Evolutionary conservation across 2,888 invertebrate species (phyloP), one percentile per base, ranked within the genome.

Genomic region (Brenthis hecate): DNA sequence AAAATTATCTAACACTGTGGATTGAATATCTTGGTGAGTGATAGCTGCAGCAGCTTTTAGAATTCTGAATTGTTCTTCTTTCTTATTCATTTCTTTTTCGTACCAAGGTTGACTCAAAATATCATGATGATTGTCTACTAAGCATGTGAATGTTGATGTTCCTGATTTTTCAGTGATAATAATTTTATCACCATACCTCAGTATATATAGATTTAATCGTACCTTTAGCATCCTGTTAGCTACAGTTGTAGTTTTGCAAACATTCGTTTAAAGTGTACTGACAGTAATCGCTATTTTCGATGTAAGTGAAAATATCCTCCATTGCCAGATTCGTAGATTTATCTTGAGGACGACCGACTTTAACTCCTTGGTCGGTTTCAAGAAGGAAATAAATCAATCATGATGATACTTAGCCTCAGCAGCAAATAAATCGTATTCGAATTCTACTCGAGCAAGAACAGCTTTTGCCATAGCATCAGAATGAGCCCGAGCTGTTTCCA

Each of bases 341-440:
- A 68, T 74, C 75, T 81, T 80, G 48, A 75, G 80, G 81, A 5
- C 32, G 32, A 32, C 32, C 32, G 32, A 32, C 32, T 32, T 32
- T 32, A 32, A 4, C 32, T 80, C 80, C 75, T 77, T 81, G 60
- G 65, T 60, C 54, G 79, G 80, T 80, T 70, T 81, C 65, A 81
- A 61, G 66, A 83, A 83, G 23, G 66, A 69, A 75, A 13, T 69
- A 71, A 76, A 80, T 66, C 81, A 84, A 75, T 78, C 72, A 13
- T 65, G 32, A 76, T 83, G 79, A 75, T 84, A 83, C 58, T 81
- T 80, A 76, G 82, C 82, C 53, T 77, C 81, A 72, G 66, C 73
- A 77, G 73, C 74, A 71, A 76, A 72, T 74, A 77, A 75, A 72
- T 75, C 76, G 74, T 72, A 57, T 68, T 75, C 63, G 68, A 68